Evolutionary conservation across 2,113 vertebrate genomes (phyloP), one percentile per base, ranked within the genome.

Genomic region (Gadus macrocephalus): DNA sequence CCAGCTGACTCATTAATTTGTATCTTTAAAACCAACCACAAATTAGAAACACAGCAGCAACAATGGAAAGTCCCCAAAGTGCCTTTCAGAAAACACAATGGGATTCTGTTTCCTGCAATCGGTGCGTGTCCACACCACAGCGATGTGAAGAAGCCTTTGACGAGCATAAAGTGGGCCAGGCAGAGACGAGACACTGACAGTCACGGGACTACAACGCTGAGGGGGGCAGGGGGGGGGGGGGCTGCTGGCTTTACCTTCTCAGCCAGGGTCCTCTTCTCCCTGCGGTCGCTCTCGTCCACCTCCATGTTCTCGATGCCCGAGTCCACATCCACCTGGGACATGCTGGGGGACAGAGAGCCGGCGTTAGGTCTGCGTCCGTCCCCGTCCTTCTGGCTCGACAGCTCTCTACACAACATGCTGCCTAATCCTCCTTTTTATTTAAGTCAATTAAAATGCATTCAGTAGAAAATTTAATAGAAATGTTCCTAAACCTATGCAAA

Each of bases 271-370:
- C 97, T 91, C 53, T 99, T 99, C 85, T 99, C 97, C 75, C 96
- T 93, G 79, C 97, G 95, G 83, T 99, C 97, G 2, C 87, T 95
- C 85, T 99, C 97, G 17, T 99, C 97, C 0, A 99, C 97, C 81
- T 99, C 97, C 97, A 99, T 99, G 80, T 99, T 99, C 88, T 99
- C 97, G 72, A 99, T 99, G 84, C 97, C 97, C 81, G 97, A 99
- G 94, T 99, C 97, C 88, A 99, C 97, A 86, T 99, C 97, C 86
- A 99, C 97, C 93, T 99, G 97, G 90, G 97, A 99, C 94, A 98
- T 96, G 81, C 97, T 99, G 86, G 4, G 86, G 85, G 8, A 81
- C 28, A 78, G 1, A 64, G 19, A 63, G 49, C 14, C 15, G 3
- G 55, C n/a, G 15, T 14, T 17, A 7, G 3, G 55, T 58, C 55